Conservation (phyloP, 2,797 vertebrate genomes). For the Leptatherina wallacei region DNA sequence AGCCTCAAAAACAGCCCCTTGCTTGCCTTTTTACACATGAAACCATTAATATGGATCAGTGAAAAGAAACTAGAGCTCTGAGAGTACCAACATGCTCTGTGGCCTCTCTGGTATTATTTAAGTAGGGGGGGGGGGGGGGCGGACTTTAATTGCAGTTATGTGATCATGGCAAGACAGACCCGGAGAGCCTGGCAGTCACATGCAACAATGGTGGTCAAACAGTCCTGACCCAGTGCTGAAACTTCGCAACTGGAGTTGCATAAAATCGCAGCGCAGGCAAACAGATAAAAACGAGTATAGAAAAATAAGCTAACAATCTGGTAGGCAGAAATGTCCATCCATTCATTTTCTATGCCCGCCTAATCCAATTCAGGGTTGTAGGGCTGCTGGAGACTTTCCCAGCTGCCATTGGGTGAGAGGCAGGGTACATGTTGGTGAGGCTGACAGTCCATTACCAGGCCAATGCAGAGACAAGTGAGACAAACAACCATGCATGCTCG, state of each 20-base stretch:
- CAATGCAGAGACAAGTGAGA: no score
- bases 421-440: neutral
- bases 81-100: slow-evolving; percentile 46
- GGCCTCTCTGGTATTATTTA: slow-evolving; percentile 59
- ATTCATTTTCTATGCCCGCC: neutral
- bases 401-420: neutral
- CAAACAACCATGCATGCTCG: neutral
- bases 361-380: neutral
- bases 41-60: slow-evolving; percentile 30
- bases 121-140: slow-evolving; percentile 36
- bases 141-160: slow-evolving; percentile 42
- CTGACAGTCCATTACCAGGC: neutral
- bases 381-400: no score
- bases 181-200: slow-evolving; percentile 20
- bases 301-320: neutral
- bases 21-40: slow-evolving; percentile 28
- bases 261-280: neutral
- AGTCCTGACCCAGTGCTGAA: slow-evolving; percentile 10
- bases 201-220: slow-evolving; percentile 15
- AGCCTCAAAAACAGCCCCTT: slow-evolving; percentile 28
- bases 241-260: slow-evolving; percentile 10
- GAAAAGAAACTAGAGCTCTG: slow-evolving; percentile 32
- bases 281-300: neutral
- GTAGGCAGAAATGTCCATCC: neutral
- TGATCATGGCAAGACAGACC: slow-evolving; percentile 22